Percentiles rank a stretch among this genome's conserved stretches.
Evolutionary conservation across 2,113 vertebrate genomes (phyloP).

Genomic region (Castor canadensis): DNA sequence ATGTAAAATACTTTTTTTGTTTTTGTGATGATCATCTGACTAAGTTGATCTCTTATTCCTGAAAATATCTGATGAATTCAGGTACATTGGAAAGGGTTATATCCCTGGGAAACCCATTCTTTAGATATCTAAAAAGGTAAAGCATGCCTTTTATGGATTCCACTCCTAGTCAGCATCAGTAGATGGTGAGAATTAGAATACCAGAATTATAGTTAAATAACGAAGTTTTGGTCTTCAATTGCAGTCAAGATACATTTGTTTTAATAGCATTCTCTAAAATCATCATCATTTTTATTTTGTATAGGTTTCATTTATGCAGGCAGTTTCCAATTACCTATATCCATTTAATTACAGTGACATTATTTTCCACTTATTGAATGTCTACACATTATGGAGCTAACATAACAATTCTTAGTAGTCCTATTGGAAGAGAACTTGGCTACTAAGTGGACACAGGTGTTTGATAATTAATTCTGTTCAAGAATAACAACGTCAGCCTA

Average conservation of each 20-base stretch:
- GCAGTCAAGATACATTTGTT: neutral
- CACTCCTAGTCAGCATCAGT: neutral
- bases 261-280: conserved; percentile 33
- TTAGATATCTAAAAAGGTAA: neutral
- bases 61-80: neutral
- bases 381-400: neutral
- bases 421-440: neutral
- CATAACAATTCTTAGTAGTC: neutral
- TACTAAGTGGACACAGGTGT: neutral
- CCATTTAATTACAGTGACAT: neutral
- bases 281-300: conserved; percentile 22
- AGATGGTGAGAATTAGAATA: conserved; percentile 14
- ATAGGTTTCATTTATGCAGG: conserved; percentile 13
- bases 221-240: conserved; percentile 20
- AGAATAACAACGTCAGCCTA: neutral
- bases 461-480: conserved; percentile 20
- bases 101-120: neutral
- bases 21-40: neutral
- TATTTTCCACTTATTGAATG: neutral
- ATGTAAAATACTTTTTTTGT: neutral
- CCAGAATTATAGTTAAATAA: conserved; percentile 12
- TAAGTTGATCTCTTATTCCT: neutral
- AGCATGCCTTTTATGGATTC: conserved; percentile 24
- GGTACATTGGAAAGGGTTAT: neutral
- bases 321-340: neutral